These are phyloP conservation scores for Graptemys geographica DNA, from an alignment of 2,797 vertebrate genomes.

Conservation along the genomic window DNA sequence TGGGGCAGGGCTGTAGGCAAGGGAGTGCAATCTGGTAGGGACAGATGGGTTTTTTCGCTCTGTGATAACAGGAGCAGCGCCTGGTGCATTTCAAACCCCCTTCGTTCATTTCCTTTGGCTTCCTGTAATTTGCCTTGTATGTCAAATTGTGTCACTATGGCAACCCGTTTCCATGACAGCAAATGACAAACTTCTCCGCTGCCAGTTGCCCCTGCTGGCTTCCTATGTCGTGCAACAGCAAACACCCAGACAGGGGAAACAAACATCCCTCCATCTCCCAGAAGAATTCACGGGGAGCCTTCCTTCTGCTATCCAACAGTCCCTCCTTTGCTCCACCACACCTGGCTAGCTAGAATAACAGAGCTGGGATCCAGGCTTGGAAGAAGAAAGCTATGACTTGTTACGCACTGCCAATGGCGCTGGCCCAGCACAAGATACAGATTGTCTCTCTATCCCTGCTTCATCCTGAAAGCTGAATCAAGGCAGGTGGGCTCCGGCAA, in stretches of 20 bases:
- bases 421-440: neutral
- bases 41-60: neutral
- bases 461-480: neutral
- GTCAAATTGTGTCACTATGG: neutral
- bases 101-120: neutral
- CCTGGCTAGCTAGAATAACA: neutral
- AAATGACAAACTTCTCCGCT: neutral
- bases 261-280: neutral
- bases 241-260: neutral
- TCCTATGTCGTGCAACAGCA: neutral
- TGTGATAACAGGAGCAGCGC: neutral
- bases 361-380: neutral
- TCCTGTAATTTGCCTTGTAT: constrained; percentile 1
- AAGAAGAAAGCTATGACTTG: neutral
- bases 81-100: neutral
- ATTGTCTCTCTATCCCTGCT: neutral
- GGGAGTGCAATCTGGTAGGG: neutral
- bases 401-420: neutral
- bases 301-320: neutral
- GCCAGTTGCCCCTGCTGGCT: neutral
- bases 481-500: neutral
- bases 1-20: neutral
- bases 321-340: neutral
- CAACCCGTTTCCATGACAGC: constrained; percentile 12
- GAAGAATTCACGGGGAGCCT: neutral